These are phyloP conservation scores for Acomys russatus DNA, from an alignment of 2,797 vertebrate genomes.

Conservation along the genomic window DNA sequence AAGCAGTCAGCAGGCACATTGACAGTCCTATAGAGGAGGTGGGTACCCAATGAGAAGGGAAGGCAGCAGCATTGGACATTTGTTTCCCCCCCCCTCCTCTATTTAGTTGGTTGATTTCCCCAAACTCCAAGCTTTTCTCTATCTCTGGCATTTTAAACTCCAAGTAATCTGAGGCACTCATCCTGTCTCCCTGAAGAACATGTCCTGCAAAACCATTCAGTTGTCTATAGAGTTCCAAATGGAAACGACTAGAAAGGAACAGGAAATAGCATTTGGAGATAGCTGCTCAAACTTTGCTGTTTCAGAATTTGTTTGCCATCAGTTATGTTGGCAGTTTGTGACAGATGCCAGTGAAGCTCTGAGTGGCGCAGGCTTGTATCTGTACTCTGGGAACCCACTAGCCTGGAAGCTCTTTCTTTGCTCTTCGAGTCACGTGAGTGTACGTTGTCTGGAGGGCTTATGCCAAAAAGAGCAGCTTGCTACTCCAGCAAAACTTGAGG, in stretches of 20 bases:
- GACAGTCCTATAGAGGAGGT: background rate
- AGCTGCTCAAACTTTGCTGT: conserved; percentile 23
- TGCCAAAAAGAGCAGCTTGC: background rate
- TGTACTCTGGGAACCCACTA: background rate
- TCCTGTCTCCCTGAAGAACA: background rate
- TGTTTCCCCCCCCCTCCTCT: background rate
- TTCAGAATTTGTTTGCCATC: conserved; percentile 19
- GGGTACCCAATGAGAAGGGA: background rate
- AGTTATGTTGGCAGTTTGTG: background rate
- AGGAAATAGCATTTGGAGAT: background rate
- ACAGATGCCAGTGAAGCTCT: background rate
- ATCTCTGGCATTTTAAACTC: conserved; percentile 13
- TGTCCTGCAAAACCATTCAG: background rate
- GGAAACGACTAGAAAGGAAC: background rate
- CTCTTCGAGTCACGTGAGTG: background rate
- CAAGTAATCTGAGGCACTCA: background rate
- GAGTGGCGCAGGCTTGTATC: background rate
- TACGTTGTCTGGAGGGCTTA: background rate
- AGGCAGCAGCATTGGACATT: background rate
- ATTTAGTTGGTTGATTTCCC: conserved; percentile 24
- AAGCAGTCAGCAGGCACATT: background rate
- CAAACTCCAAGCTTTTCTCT: conserved; percentile 40
- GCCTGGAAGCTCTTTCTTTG: background rate
- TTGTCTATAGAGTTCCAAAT: background rate
- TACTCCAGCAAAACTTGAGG: background rate